These are phyloP conservation scores for Eulimnadia texana DNA, from an alignment of 1,140 invertebrate species.

Conservation along the genomic window DNA sequence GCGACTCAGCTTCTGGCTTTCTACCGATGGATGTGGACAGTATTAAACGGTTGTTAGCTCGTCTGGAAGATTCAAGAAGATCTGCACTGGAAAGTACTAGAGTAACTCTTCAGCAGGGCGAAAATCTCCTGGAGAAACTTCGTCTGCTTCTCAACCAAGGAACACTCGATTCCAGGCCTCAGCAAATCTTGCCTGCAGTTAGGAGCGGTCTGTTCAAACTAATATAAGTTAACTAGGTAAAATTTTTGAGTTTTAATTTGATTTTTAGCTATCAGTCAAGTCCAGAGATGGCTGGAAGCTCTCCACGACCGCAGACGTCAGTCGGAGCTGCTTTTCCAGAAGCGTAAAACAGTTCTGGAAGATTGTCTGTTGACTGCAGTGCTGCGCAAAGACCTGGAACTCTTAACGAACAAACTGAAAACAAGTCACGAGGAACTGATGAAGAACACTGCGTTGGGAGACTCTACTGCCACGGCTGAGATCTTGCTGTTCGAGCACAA, in stretches of 20 bases:
- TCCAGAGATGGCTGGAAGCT: slow-evolving; percentile 57
- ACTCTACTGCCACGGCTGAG: slow-evolving; percentile 53
- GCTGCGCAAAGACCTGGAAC: slow-evolving; percentile 52
- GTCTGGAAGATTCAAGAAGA: slow-evolving; percentile 46
- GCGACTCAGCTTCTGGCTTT: slow-evolving; percentile 43
- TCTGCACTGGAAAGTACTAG: slow-evolving; percentile 59
- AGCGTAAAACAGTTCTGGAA: slow-evolving; percentile 49
- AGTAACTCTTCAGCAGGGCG: slow-evolving; percentile 60
- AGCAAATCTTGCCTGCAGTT: slow-evolving; percentile 21
- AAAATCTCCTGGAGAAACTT: slow-evolving; percentile 51
- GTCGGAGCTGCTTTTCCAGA: slow-evolving; percentile 57
- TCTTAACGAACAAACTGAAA: slow-evolving; percentile 44
- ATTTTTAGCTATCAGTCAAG: slow-evolving; percentile 37
- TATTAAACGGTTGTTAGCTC: slow-evolving; percentile 45
- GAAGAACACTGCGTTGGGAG: slow-evolving; percentile 31
- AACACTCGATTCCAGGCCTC: slow-evolving; percentile 56
- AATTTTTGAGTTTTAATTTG: neutral
- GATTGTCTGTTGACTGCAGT: slow-evolving; percentile 60
- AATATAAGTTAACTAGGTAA: neutral
- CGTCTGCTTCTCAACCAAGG: slow-evolving; percentile 47
- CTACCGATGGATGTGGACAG: slow-evolving; percentile 50
- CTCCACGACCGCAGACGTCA: slow-evolving; percentile 57
- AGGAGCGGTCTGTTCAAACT: too few relatives aligned
- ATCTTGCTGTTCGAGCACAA: slow-evolving; percentile 49
- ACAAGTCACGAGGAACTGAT: slow-evolving; percentile 31